These are phyloP conservation scores for Myopa testacea DNA, from an alignment of 2,888 invertebrate genomes.

Conservation along the genomic window DNA sequence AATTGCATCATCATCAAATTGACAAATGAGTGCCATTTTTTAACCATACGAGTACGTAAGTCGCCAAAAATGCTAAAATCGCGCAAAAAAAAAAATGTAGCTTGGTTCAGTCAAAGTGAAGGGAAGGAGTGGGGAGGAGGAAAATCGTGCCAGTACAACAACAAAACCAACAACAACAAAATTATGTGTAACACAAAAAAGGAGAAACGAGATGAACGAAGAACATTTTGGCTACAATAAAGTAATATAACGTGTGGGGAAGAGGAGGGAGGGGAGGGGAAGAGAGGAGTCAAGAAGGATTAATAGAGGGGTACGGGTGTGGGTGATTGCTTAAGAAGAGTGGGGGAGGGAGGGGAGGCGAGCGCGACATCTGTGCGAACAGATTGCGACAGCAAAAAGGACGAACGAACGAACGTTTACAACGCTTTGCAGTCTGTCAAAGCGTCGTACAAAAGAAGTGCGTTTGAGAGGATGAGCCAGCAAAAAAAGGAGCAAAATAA, in stretches of 20 bases:
- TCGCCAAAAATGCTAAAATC: constrained; percentile 34
- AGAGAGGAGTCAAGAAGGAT: not conserved
- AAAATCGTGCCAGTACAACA: constrained; percentile 11
- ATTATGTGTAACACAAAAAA: too few species aligned
- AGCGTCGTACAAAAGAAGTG: not conserved
- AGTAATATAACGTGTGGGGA: too few species aligned
- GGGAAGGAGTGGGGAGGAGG: not conserved
- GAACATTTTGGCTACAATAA: too few species aligned
- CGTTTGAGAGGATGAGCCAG: not conserved
- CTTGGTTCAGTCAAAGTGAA: not conserved
- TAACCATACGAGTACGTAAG: constrained; percentile 5
- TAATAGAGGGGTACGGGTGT: not conserved
- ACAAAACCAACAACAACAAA: not conserved
- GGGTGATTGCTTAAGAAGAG: not conserved
- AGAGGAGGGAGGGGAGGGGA: not conserved
- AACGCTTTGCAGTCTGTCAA: constrained; percentile 20
- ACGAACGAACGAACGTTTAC: not conserved
- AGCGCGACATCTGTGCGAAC: constrained; percentile 20
- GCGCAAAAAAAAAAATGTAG: constrained; percentile 5
- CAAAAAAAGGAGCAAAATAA: not conserved
- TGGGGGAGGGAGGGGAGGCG: not conserved
- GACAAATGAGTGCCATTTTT: constrained; percentile 34
- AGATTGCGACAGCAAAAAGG: constrained; percentile 25
- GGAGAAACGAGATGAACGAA: too few species aligned
- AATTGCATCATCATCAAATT: constrained; percentile 33